Percentiles rank a stretch among this genome's conserved stretches.
Conservation (phyloP, 1,140 invertebrate species). For the Saccostrea cuccullata region DNA sequence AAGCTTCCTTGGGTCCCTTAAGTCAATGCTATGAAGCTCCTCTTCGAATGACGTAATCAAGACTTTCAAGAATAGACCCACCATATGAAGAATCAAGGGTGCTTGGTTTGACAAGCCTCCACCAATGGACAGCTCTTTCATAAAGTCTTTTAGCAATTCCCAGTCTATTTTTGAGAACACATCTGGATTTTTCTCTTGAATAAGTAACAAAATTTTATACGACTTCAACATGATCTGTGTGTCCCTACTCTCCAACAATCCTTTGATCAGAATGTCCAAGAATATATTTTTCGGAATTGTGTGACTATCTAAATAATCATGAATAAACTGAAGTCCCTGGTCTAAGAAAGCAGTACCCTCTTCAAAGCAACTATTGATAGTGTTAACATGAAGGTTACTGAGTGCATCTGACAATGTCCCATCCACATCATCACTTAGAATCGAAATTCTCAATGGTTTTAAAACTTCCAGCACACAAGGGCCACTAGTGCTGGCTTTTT, state of each 20-base stretch:
- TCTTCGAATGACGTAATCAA: conserved; percentile 6
- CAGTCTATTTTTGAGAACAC: conserved; percentile 20
- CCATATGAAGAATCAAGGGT: conserved; percentile 9
- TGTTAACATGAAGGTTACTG: conserved; percentile 17
- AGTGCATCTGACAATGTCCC: neutral
- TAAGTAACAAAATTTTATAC: conserved; percentile 8
- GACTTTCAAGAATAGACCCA: conserved; percentile 10
- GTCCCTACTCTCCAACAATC: conserved; percentile 4
- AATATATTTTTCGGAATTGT: neutral
- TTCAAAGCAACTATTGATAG: conserved; percentile 35
- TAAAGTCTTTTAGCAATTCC: neutral
- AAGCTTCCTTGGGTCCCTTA: neutral
- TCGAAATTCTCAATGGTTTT: conserved; percentile 10
- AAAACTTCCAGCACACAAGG: conserved; percentile 25
- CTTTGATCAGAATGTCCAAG: neutral
- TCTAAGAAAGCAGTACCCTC: conserved; percentile 23
- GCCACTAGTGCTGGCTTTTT: neutral
- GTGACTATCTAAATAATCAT: conserved; percentile 24
- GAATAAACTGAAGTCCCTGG: conserved; percentile 18
- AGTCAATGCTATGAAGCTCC: neutral
- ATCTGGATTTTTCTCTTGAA: conserved; percentile 29
- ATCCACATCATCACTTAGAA: neutral
- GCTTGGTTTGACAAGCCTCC: conserved; percentile 16
- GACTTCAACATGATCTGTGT: conserved; percentile 18
- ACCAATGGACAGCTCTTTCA: conserved; percentile 21